Base-by-base conservation (phyloP, 37 sponge, comb jelly and placozoan species). In the Diacarnus erythraeanus region DNA sequence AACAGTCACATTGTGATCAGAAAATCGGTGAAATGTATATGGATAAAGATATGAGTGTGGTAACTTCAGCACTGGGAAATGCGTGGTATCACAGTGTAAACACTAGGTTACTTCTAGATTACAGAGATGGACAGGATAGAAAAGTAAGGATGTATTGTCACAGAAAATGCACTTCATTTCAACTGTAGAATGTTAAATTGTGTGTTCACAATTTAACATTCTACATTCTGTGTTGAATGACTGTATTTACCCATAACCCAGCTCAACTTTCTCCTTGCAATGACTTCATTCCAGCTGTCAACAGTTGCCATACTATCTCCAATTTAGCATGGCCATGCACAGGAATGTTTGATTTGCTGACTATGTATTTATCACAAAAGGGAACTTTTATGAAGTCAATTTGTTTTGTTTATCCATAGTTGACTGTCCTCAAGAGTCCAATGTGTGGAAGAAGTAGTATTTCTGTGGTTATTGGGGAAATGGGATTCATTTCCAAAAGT, bases 71-170 rank as follows among this genome's bases (percentile, higher is more conserved):
- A 15, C 91, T 94, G 0, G 94, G 94, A 26, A 83, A 83, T 43
- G 41, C 88, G 0, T 94, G 94, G 94, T 64, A 90, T 35, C 94
- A 94, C 75, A 75, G 65, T 60, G 91, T 94, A 8, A 86, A 86
- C 75, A 94, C 81, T 34, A 71, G 94, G 31, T 40, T 94, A 17
- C 33, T 90, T 2, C 74, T 90, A 71, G 47, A 85, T 72, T 78
- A 65, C 65, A 43, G 31, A 3, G 3, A 60, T 38, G 35, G 57
- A 44, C 4, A 72, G 36, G 69, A 65, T 59, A 68, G 43, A 6
- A 57, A 66, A 64, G 36, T 47, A 12, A 47, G 51, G 12, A 47
- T 6, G 12, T 15, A 47, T 12, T 47, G 51, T n/a, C n/a, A n/a
- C n/a, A n/a, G n/a, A n/a, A n/a, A n/a, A n/a, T n/a, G n/a, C n/a